Base-by-base conservation (phyloP, 2,888 invertebrate genomes). In the Teleogryllus oceanicus region DNA sequence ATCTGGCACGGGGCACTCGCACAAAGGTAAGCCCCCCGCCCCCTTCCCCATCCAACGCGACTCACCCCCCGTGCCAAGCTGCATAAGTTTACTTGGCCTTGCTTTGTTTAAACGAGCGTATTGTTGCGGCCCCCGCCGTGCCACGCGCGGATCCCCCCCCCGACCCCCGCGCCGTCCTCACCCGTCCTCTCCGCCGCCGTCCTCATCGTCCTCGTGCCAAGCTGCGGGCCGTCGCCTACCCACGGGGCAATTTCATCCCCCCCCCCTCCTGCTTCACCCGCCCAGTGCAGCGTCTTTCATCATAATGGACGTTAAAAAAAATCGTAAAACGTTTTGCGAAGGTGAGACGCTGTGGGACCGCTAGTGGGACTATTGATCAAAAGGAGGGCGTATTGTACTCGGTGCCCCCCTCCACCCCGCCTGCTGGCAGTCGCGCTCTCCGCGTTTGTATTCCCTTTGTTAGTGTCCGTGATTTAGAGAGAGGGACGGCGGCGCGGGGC, bases 281-380 rank as follows among this genome's bases (percentile, higher is more conserved):
- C 5, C 37, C 8, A 37, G 37, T 37, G 4, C 37, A 37, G 37
- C 37, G 37, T 37, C 37, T 62, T 62, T 62, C n/a, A 62, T 62
- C 62, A 62, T 62, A 62, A 62, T 62, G 62, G 62, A 18, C 62
- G 16, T 62, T n/a, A n/a, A n/a, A 62, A 62, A 62, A 62, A 62
- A 62, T 62, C 62, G 62, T 62, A 62, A 62, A 62, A 62, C 62
- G 62, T 62, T 62, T 62, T 62, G 62, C 62, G 16, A 62, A 62
- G 62, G 62, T 62, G 62, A 62, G 62, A 62, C 62, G 62, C n/a
- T 18, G 62, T 62, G 62, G 62, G n/a, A 62, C 37, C 37, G 37
- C 37, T 37, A 37, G 37, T 37, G 37, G 37, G n/a, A 62, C 62
- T 13, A 62, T 62, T 62, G 62, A 62, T 62, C 62, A 62, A 62